A percentile compares a stretch with the other conserved stretches of the same genome.
Evolutionary conservation across 2,888 invertebrate species (phyloP).

Genomic region (Congeria kusceri): DNA sequence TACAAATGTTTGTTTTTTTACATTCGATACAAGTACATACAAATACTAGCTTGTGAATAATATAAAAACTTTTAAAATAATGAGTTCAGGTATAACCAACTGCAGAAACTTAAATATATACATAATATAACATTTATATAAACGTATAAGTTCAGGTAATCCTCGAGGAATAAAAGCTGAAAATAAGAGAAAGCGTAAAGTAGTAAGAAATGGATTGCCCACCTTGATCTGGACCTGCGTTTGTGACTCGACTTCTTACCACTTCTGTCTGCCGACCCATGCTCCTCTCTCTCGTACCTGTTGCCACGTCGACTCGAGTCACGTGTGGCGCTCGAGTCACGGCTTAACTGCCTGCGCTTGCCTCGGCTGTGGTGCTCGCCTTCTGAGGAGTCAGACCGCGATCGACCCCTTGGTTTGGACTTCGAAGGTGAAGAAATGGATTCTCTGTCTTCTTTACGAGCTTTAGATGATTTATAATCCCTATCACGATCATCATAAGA

Average conservation of each 20-base stretch:
- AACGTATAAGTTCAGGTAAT: no score
- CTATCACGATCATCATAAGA: conserved; percentile 59
- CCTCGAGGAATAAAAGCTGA: no score
- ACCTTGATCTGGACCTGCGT: conserved; percentile 84
- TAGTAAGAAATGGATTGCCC: conserved; percentile 63
- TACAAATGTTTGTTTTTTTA: no score
- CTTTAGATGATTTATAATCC: conserved; percentile 45
- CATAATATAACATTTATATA: no score
- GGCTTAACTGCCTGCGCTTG: conserved; percentile 59
- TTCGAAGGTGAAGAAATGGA: conserved; percentile 55
- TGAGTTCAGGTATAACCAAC: no score
- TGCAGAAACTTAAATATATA: no score
- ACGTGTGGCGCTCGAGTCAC: conserved; percentile 31
- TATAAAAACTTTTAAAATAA: no score
- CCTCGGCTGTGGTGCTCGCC: conserved; percentile 64
- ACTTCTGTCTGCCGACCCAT: conserved; percentile 74
- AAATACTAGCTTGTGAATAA: no score
- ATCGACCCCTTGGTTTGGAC: conserved; percentile 69
- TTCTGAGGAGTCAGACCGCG: conserved; percentile 73
- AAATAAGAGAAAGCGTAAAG: no score
- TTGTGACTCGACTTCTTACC: conserved; percentile 85
- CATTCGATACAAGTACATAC: no score
- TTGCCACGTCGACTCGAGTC: conserved; percentile 32
- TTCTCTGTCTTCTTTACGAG: conserved; percentile 36
- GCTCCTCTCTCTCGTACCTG: conserved; percentile 56